Base-by-base conservation (phyloP, 2,113 vertebrate genomes). In the Corythornis madagascariensis region DNA sequence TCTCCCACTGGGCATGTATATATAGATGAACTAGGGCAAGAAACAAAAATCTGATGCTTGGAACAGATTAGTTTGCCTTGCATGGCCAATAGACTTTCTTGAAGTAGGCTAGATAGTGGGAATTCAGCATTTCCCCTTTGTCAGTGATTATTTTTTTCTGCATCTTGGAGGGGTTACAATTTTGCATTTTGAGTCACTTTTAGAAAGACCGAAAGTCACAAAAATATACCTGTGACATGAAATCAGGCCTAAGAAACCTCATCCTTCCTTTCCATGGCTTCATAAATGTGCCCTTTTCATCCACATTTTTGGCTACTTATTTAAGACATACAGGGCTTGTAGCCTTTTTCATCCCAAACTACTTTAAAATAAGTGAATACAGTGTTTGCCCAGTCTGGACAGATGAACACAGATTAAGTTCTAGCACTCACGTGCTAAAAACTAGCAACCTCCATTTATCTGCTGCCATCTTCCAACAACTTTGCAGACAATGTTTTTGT, bases 51-150 rank as follows among this genome's bases (percentile, higher is more conserved):
- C 38, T 52, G 52, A 67, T 92, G 82, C 74, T 86, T 86, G 63
- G 52, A 91, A 82, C 82, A 84, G 70, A 67, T 94, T 91, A 83
- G 43, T 86, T 91, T 89, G 74, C 45, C 70, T 59, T 70, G 85
- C 52, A 63, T 57, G 91, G 73, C 19, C 1, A 2, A 86, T 24
- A 17, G 5, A 35, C 29, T 84, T 95, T 95, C 75, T 60, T 66
- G 86, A 61, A 61, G 57, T 78, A 60, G 47, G 60, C n/a, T 88
- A 57, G 67, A 14, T 86, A 65, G 50, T 17, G 33, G 53, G 63
- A 92, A 82, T 91, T 86, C 72, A 89, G 50, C 26, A 69, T 90
- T 96, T 92, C 47, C 45, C 61, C 82, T 94, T 93, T 45, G 71
- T 78, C 63, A 48, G 73, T 78, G 83, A 75, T 15, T 91, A 70